Conservation (phyloP, 2,888 invertebrate species). For the Cremastobaeus sp. region DNA sequence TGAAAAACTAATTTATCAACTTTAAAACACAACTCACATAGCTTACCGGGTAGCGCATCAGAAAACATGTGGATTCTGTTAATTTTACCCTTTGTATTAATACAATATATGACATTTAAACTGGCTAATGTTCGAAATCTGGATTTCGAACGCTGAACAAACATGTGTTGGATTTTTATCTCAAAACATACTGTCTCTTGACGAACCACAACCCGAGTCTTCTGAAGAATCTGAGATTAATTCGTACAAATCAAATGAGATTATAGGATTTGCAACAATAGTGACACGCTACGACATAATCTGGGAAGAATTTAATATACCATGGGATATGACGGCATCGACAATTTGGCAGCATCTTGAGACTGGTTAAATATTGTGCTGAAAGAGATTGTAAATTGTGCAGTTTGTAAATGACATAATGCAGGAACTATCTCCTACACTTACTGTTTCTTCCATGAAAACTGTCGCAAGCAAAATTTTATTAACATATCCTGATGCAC, state of each 20-base stretch:
- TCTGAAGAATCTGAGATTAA: not conserved
- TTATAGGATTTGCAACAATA: not conserved
- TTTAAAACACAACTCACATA: not conserved
- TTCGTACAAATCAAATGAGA: not conserved
- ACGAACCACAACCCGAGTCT: not conserved
- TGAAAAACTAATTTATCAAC: no score
- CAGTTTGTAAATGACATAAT: conserved; percentile 23
- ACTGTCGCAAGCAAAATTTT: not conserved
- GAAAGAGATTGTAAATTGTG: not conserved
- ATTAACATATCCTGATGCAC: not conserved
- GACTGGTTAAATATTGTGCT: not conserved
- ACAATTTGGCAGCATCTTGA: not conserved
- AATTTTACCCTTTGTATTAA: not conserved
- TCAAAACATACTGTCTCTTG: not conserved
- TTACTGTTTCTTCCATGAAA: not conserved
- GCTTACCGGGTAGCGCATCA: not conserved
- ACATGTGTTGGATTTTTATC: not conserved
- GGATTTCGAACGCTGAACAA: no score
- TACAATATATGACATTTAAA: no score
- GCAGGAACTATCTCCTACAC: conserved; percentile 4
- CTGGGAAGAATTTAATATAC: conserved; percentile 24
- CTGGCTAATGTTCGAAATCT: no score
- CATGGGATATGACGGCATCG: conserved; percentile 25
- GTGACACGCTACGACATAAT: not conserved
- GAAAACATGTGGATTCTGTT: conserved; percentile 5